These are phyloP conservation scores for Drosophila willistoni DNA, from an alignment of 1,140 invertebrate species.

Conservation along the genomic window DNA sequence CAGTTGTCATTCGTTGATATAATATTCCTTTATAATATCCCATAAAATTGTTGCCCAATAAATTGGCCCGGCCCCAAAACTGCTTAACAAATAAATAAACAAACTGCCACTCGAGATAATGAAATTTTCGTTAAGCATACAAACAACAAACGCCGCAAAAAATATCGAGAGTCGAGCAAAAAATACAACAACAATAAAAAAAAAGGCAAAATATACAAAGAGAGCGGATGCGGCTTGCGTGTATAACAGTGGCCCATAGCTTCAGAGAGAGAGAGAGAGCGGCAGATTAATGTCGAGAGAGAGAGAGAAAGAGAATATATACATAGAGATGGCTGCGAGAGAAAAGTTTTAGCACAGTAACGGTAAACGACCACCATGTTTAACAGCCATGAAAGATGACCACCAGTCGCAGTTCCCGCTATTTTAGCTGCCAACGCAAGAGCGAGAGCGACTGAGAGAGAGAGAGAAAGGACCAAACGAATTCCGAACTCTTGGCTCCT, in stretches of 20 bases:
- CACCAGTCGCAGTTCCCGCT: constrained; percentile 15
- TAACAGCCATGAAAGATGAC: constrained; percentile 48
- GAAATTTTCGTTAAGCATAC: constrained; percentile 58
- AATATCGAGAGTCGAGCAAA: constrained; percentile 16
- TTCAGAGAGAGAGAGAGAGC: constrained; percentile 12
- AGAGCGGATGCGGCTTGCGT: constrained; percentile 28
- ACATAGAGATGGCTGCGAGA: background rate
- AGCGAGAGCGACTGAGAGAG: constrained; percentile 16
- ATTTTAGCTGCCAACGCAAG: constrained; percentile 4
- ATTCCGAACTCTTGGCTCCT: background rate
- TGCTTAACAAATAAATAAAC: constrained; percentile 70
- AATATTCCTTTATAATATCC: background rate
- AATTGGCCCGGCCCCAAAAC: constrained; percentile 24
- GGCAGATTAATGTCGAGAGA: background rate
- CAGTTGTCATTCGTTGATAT: background rate
- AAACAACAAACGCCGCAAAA: constrained; percentile 56
- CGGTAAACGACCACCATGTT: constrained; percentile 18
- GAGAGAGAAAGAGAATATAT: background rate
- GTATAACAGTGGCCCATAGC: constrained; percentile 61
- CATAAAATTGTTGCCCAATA: background rate
- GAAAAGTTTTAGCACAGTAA: constrained; percentile 20
- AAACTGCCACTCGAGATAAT: constrained; percentile 73
- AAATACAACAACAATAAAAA: background rate
- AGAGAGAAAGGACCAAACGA: constrained; percentile 21
- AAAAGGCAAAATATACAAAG: constrained; percentile 38